Conservation (phyloP, 2,113 vertebrate species). For the Semnornis frantzii region DNA sequence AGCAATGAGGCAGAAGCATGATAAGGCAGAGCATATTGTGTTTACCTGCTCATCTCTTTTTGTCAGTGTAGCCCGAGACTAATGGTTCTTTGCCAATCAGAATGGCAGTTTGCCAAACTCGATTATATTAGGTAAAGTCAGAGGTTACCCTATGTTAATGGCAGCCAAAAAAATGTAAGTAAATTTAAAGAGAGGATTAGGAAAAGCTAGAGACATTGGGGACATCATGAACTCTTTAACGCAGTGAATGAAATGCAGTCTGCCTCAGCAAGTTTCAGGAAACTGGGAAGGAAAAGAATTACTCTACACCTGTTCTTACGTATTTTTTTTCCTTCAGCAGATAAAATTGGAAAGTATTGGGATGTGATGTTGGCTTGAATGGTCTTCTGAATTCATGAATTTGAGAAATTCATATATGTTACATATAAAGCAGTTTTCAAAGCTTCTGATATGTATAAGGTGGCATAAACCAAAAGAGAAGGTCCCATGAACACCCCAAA, state of each 20-base stretch:
- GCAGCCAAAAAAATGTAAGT: neutral
- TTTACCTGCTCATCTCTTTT: no score
- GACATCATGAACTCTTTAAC: neutral
- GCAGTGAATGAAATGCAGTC: neutral
- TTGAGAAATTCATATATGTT: neutral
- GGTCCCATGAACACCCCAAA: neutral
- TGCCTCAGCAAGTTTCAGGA: neutral
- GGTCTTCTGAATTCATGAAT: neutral
- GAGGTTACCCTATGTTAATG: neutral
- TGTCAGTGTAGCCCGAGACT: no score
- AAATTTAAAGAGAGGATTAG: neutral
- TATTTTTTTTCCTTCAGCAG: neutral
- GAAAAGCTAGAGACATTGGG: neutral
- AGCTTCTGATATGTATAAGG: neutral
- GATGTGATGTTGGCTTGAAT: neutral
- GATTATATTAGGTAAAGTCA: no score
- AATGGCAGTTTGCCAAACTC: no score
- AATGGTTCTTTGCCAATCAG: no score
- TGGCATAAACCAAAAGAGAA: neutral
- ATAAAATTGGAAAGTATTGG: slow-evolving; percentile 5
- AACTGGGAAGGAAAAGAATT: neutral
- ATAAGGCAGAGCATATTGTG: no score
- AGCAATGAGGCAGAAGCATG: no score
- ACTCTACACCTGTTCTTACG: neutral
- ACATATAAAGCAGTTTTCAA: neutral